Evolutionary conservation across 53 echinoderm and acorn worm species (phyloP).

Genomic region (Stichopus horrens): DNA sequence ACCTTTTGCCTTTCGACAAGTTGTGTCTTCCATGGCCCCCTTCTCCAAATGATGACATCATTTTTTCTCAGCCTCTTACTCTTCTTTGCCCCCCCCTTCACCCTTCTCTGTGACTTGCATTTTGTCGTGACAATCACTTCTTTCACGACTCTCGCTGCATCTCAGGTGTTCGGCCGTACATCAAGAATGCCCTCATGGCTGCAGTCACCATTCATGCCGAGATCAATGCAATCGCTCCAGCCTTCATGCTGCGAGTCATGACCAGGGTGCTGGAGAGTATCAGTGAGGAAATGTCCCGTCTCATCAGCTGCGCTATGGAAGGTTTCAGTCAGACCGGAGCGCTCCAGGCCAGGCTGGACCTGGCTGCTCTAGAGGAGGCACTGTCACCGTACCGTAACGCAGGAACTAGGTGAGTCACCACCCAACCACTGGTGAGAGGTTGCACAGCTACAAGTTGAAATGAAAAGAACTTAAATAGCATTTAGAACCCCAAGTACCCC

Average conservation of each 20-base stretch:
- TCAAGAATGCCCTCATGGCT: constrained; percentile 89
- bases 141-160: background rate
- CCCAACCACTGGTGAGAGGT: background rate
- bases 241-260: constrained; percentile 96
- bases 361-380: constrained; percentile 79
- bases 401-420: constrained; percentile 79
- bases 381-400: constrained; percentile 91
- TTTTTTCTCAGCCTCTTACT: too few relatives aligned
- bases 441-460: background rate
- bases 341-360: constrained; percentile 85
- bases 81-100: too few relatives aligned
- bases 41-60: too few relatives aligned
- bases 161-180: constrained; percentile 83
- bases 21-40: too few relatives aligned
- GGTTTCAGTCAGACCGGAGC: constrained; percentile 77
- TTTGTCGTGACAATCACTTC: too few relatives aligned
- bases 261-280: constrained; percentile 84
- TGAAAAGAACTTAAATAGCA: background rate
- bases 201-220: constrained; percentile 90
- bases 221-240: constrained; percentile 94
- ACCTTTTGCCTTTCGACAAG: too few relatives aligned
- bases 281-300: constrained; percentile 89
- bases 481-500: too few relatives aligned
- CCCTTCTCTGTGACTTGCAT: too few relatives aligned
- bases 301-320: constrained; percentile 85